Conservation (phyloP, 2,888 invertebrate species). For the Digitonthophagus gazella region DNA sequence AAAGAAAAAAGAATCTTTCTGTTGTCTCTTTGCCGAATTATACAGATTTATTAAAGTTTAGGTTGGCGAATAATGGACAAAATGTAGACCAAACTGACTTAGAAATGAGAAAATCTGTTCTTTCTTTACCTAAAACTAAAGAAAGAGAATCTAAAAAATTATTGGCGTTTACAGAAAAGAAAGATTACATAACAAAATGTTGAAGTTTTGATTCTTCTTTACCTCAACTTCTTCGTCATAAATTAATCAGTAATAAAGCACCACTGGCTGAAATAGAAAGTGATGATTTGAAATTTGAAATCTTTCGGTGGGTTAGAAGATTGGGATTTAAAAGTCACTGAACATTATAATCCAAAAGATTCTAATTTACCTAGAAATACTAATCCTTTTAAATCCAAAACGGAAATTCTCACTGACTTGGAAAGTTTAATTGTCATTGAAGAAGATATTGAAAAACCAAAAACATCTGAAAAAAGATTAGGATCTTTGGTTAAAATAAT, state of each 20-base stretch:
- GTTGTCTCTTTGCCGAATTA: slow-evolving; percentile 57
- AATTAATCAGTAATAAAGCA: slow-evolving; percentile 43
- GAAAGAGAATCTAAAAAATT: slow-evolving; percentile 36
- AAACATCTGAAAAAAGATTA: slow-evolving; percentile 41
- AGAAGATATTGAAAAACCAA: slow-evolving; percentile 40
- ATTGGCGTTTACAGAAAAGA: slow-evolving; percentile 22
- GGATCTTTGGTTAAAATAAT: slow-evolving; percentile 45
- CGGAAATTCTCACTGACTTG: slow-evolving; percentile 42
- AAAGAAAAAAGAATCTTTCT: slow-evolving; percentile 53
- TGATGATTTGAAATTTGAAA: too few relatives aligned
- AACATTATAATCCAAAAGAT: slow-evolving; percentile 51
- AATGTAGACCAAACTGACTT: slow-evolving; percentile 34
- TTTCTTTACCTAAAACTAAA: slow-evolving; percentile 43
- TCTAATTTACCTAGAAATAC: slow-evolving; percentile 47
- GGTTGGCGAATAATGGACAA: slow-evolving; percentile 42
- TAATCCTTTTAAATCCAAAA: slow-evolving; percentile 35
- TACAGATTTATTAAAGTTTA: slow-evolving; percentile 52
- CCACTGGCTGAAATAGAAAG: slow-evolving; percentile 48
- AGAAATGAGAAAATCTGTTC: slow-evolving; percentile 39
- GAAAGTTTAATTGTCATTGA: slow-evolving; percentile 44
- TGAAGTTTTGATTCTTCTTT: slow-evolving; percentile 53
- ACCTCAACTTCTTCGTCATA: slow-evolving; percentile 50
- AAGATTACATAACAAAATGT: slow-evolving; percentile 50
- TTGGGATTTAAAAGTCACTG: slow-evolving; percentile 53
- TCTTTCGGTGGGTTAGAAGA: slow-evolving; percentile 54